phyloP scores from a whole-genome alignment of 2,113 vertebrate genomes.

The Coracopsis vasa region DNA sequence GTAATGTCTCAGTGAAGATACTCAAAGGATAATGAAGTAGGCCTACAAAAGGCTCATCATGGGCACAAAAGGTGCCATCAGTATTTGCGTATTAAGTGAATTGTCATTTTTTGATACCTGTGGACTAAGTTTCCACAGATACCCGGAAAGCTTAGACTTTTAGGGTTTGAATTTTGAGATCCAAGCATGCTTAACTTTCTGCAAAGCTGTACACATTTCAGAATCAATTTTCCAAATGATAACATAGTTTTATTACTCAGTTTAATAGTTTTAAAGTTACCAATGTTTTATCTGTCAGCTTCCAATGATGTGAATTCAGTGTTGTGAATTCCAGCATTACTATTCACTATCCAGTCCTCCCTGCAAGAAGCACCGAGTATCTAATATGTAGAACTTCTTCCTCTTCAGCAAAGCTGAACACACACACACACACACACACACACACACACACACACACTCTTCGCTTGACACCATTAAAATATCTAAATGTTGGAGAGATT shows the following conservation, averaged over 20 bases:
- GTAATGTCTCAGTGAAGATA: neutral
- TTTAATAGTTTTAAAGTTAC: neutral
- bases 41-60: neutral
- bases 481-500: neutral
- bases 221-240: neutral
- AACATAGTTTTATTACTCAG: neutral
- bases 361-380: neutral
- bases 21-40: neutral
- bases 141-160: neutral
- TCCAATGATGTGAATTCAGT: neutral
- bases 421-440: too few species aligned
- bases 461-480: neutral
- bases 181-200: neutral
- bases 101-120: neutral
- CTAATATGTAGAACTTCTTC: neutral
- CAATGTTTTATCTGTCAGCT: neutral
- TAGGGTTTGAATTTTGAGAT: neutral
- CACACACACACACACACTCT: neutral
- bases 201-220: neutral
- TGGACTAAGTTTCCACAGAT: neutral
- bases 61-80: neutral
- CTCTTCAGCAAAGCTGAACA: neutral
- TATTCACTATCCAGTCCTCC: neutral
- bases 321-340: neutral
- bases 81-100: neutral